phyloP scores from a whole-genome alignment of 2,113 vertebrate genomes.

The Naja naja region DNA sequence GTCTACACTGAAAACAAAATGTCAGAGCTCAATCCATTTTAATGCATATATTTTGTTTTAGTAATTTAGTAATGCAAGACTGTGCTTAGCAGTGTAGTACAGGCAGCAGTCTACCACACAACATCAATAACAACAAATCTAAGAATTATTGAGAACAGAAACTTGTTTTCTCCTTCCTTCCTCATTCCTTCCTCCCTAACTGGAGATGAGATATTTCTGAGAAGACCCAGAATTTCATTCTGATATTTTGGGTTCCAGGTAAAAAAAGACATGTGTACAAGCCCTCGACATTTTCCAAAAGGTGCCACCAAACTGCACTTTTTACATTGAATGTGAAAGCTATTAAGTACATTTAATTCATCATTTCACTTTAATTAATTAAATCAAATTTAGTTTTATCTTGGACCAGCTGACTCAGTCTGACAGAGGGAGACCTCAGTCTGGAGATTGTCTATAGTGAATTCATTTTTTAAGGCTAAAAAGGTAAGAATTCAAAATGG shows the following conservation, averaged over 20 bases:
- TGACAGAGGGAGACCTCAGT: not conserved
- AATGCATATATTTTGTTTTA: not conserved
- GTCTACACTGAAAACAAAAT: not conserved
- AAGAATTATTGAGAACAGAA: not conserved
- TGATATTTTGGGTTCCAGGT: not conserved
- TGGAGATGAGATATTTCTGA: not conserved
- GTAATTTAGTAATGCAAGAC: not conserved
- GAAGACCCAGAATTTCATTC: not conserved
- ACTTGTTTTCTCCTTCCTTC: not conserved
- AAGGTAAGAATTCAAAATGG: not conserved
- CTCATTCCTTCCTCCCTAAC: not conserved
- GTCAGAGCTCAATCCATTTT: not conserved
- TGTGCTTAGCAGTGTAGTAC: not conserved
- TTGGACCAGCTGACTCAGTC: not conserved
- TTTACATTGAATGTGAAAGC: not conserved
- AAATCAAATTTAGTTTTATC: not conserved
- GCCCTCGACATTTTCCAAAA: not conserved
- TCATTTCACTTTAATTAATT: not conserved
- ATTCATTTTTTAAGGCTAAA: not conserved
- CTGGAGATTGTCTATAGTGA: not conserved
- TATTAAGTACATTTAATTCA: not conserved
- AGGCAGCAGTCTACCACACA: not conserved
- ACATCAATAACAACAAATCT: not conserved
- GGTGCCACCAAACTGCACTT: not conserved
- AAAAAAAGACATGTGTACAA: not conserved